These are phyloP conservation scores for Entomobrya proxima DNA, from an alignment of 2,888 invertebrate species.

Conservation along the genomic window DNA sequence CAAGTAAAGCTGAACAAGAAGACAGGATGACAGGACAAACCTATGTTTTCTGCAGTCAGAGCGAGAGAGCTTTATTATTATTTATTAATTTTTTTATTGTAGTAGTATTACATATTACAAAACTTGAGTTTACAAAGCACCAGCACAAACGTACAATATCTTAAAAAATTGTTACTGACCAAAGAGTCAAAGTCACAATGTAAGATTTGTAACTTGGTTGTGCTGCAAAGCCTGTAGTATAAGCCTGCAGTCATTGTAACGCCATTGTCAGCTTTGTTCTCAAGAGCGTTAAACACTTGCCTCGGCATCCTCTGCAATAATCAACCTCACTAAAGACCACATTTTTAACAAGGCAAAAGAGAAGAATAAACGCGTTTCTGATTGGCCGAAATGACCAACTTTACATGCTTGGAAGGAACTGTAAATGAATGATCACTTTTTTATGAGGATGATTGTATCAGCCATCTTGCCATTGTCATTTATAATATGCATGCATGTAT, in stretches of 20 bases:
- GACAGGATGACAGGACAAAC: constrained; percentile 15
- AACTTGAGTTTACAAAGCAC: not conserved
- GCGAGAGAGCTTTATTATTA: constrained; percentile 17
- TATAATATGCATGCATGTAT: not conserved
- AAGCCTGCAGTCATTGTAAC: too few species aligned
- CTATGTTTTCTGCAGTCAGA: not conserved
- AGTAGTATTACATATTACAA: not conserved
- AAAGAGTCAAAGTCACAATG: not conserved
- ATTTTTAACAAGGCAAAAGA: not conserved
- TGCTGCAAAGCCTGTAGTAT: too few species aligned
- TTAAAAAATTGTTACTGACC: not conserved
- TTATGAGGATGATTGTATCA: not conserved
- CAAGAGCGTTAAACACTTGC: too few species aligned
- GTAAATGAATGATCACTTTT: constrained; percentile 26
- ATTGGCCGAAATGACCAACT: constrained; percentile 20
- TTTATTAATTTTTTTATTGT: constrained; percentile 43
- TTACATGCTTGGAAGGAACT: not conserved
- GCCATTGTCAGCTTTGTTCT: too few species aligned
- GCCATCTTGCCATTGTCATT: constrained; percentile 59
- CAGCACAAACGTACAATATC: too few species aligned
- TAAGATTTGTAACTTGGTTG: too few species aligned
- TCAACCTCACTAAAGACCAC: not conserved
- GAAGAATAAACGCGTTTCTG: constrained; percentile 15
- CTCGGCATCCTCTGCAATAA: not conserved
- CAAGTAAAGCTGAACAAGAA: constrained; percentile 8